A percentile compares a stretch with the other conserved stretches of the same genome.
These are phyloP conservation scores for Tenualosa ilisha DNA, from an alignment of 2,797 vertebrate species.

Conservation along the genomic window DNA sequence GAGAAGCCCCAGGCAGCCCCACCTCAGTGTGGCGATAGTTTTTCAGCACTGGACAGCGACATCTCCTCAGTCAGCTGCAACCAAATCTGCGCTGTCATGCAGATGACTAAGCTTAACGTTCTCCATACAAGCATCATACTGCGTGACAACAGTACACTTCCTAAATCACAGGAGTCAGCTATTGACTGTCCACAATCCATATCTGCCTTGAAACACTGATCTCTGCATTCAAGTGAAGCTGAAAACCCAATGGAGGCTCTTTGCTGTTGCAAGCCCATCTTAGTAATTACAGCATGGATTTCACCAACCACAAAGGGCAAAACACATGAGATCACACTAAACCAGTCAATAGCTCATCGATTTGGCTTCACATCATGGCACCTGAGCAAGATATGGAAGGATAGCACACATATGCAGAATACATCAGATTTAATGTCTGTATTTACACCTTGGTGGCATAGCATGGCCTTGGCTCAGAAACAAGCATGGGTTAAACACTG, in stretches of 20 bases:
- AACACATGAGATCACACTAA: conserved; percentile 80
- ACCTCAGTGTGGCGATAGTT: background rate
- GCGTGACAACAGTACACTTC: conserved; percentile 33
- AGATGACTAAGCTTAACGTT: conserved; percentile 30
- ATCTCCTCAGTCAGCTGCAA: background rate
- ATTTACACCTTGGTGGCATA: background rate
- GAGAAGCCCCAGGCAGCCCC: no score
- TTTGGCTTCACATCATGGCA: conserved; percentile 73
- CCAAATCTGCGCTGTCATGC: conserved; percentile 12
- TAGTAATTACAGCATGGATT: conserved; percentile 83
- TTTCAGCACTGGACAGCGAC: conserved; percentile 20
- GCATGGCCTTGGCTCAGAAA: background rate
- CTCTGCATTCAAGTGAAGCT: conserved; percentile 82
- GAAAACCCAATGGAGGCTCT: conserved; percentile 79
- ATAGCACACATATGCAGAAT: conserved; percentile 66
- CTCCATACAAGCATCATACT: conserved; percentile 13
- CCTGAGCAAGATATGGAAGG: conserved; percentile 78
- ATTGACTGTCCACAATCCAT: conserved; percentile 81
- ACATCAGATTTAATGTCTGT: background rate
- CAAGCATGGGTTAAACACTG: background rate
- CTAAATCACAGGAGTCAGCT: conserved; percentile 79
- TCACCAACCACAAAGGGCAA: conserved; percentile 84
- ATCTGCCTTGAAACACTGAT: conserved; percentile 83
- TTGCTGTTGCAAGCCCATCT: conserved; percentile 77
- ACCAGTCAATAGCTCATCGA: conserved; percentile 78